Base-by-base conservation (phyloP, 1,140 invertebrate species). In the Apis dorsata region DNA sequence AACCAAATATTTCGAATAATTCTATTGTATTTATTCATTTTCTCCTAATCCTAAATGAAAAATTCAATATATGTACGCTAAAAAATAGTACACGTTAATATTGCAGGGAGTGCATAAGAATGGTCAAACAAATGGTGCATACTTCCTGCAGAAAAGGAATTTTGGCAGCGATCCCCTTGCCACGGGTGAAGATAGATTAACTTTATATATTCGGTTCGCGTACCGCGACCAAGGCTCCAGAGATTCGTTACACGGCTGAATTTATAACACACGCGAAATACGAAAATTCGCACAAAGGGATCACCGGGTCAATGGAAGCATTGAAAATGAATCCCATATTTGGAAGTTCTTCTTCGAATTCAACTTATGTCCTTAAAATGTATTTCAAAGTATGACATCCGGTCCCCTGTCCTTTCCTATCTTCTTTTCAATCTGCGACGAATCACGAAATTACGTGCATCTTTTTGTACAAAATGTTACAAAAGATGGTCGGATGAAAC, bases 191-290 rank as follows among this genome's bases (percentile, higher is more conserved):
- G 84, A 88, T 83, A 69, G 77, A 76, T 77, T 19, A 78, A 78
- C 60, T 84, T 44, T 86, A 53, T 66, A 66, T 84, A 88, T 86
- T 83, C 87, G 86, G 51, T 59, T 77, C 81, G 59, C 84, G 86
- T 84, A 71, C 60, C 13, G 2, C n/a, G 53, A 53, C 63, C 86
- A 88, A 88, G 87, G 84, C 49, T 79, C 63, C 44, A 62, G 59
- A 82, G 72, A 88, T 88, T 88, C 53, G 83, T 88, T 88, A 85
- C 86, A 88, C 59, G 77, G 86, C 62, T 88, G 86, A 84, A 84
- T 86, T 84, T 84, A 83, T 74, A 84, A 88, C 51, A 44, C 34
- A 79, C 71, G 51, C 72, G 73, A 85, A 76, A 55, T 49, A 88
- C 77, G 76, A 88, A 88, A 88, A 88, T 84, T 83, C 80, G 24